Conservation (phyloP, 1,140 invertebrate species). For the Aphelinus atriplicis region DNA sequence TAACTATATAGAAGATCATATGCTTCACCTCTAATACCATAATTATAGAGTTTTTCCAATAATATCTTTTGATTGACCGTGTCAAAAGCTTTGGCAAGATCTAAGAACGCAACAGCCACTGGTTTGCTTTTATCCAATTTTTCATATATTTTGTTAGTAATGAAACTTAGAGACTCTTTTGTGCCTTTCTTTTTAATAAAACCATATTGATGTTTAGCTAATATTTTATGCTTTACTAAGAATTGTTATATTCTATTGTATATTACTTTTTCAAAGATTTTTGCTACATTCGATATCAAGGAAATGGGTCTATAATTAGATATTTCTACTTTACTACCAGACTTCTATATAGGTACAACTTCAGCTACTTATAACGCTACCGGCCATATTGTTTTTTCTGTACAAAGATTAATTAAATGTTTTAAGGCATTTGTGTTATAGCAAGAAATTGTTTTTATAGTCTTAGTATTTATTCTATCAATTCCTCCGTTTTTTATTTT, state of each 20-base stretch:
- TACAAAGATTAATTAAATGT: background rate
- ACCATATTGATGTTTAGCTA: constrained; percentile 1
- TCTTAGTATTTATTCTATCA: constrained; percentile 5
- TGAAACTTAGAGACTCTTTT: too few relatives aligned
- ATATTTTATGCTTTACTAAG: background rate
- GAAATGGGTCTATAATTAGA: background rate
- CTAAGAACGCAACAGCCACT: background rate
- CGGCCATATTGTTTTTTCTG: background rate
- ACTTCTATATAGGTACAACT: background rate
- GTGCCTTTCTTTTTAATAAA: constrained; percentile 4
- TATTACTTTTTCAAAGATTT: constrained; percentile 13
- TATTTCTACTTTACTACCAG: background rate
- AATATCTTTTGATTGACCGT: background rate
- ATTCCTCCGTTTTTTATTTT: background rate
- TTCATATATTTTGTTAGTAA: background rate
- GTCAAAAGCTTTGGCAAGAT: background rate
- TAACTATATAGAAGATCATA: background rate
- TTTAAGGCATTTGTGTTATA: background rate
- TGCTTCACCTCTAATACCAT: background rate
- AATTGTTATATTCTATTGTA: background rate
- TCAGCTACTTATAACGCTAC: background rate
- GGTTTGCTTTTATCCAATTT: constrained; percentile 5
- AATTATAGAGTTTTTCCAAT: background rate
- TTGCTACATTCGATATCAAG: background rate
- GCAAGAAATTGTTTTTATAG: background rate